phyloP scores from a whole-genome alignment of 1,140 invertebrate genomes.

The Pissodes strobi region DNA sequence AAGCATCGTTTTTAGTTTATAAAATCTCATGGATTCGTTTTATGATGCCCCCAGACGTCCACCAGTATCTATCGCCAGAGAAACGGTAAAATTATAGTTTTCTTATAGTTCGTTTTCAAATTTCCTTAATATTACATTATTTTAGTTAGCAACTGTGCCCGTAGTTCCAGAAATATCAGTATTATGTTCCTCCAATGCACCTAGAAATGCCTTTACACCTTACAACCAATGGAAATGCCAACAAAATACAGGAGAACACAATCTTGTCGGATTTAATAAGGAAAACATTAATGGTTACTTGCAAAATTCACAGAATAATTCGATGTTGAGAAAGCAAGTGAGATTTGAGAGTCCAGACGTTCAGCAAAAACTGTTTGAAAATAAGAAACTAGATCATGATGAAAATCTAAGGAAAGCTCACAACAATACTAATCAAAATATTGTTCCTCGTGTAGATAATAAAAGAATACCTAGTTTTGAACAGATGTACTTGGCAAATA shows the following conservation, averaged over 20 bases:
- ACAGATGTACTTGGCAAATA: conserved; percentile 52
- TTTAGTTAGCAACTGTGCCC: conserved; percentile 39
- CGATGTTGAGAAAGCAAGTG: conserved; percentile 41
- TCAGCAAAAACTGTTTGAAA: conserved; percentile 22
- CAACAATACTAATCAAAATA: not conserved
- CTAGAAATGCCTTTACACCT: conserved; percentile 31
- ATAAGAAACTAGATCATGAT: conserved; percentile 23
- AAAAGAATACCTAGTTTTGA: conserved; percentile 39
- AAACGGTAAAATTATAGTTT: conserved; percentile 34
- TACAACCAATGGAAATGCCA: conserved; percentile 47
- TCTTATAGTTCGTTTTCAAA: too few species aligned
- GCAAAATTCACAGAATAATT: too few species aligned
- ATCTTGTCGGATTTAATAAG: conserved; percentile 1
- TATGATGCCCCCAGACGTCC: conserved; percentile 47
- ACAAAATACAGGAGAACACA: conserved; percentile 8
- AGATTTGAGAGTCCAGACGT: conserved; percentile 38
- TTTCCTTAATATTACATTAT: too few species aligned
- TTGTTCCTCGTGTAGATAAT: not conserved
- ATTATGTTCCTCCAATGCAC: conserved; percentile 11
- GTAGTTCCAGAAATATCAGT: conserved; percentile 51
- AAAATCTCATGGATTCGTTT: conserved; percentile 55
- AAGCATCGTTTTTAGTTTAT: too few species aligned
- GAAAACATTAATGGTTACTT: not conserved
- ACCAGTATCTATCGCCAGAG: conserved; percentile 38
- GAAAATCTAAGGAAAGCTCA: conserved; percentile 2